Evolutionary conservation across 2,113 vertebrate species (phyloP), one percentile per base, ranked within the genome.

Genomic region (Salvelinus fontinalis): DNA sequence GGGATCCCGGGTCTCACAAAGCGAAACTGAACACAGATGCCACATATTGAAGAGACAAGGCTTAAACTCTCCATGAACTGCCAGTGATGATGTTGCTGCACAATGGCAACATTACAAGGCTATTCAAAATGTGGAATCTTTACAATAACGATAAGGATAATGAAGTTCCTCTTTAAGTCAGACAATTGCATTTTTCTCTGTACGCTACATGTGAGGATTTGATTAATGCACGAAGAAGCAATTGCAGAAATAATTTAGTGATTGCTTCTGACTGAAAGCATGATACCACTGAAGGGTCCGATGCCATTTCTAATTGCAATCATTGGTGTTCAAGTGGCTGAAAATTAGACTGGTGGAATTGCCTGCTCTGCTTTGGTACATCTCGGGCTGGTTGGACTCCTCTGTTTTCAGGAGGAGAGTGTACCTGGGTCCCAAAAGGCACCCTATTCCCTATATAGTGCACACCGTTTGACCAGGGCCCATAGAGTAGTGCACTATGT

Each of bases 1-100:
- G 78, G 87, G 83, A 71, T 24, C 70, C 67, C 73, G 82, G 77
- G 87, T 85, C 84, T 87, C 79, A 26, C 26, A 26, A 26, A 39
- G 80, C 74, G 71, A 64, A 31, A 74, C 79, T 83, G 64, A 70
- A 70, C 77, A 57, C 51, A 18, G 51, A 57, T 57, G 2, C 34
- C 7, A 9, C 51, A 4, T 57, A 57, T 57, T 60, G 18, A 60
- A 22, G n/a, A 51, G 59, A 8, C 2, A n/a, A 60, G 20, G 14
- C 59, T 14, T 2, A 60, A 22, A 22, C 59, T 60, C 59, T 60
- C 59, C n/a, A n/a, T 60, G 59, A 60, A 60, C 59, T n/a, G 20
- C 14, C 59, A 60, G 16, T 2, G 5, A 22, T 1, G 8, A 9
- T 60, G 20, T 60, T 60, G 4, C 16, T 60, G n/a, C 59, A 51